Conservation (phyloP, 2,113 vertebrate species). For the Acanthochromis polyacanthus region DNA sequence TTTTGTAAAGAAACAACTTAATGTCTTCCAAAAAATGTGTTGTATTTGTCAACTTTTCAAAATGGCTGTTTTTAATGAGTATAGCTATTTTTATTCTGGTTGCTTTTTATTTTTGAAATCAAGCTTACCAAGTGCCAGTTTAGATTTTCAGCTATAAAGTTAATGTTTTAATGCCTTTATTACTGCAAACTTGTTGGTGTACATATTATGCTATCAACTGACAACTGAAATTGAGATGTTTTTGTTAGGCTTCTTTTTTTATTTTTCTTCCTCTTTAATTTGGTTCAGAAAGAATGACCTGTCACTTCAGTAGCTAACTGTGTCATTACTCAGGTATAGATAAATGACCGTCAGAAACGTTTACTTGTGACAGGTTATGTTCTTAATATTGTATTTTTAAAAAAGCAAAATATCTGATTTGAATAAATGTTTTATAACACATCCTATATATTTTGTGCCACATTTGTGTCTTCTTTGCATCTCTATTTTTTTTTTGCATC, state of each 20-base stretch:
- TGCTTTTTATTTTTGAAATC: slow-evolving; percentile 18
- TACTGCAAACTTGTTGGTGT: slow-evolving; percentile 50
- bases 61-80: slow-evolving; percentile 6
- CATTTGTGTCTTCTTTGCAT: neutral
- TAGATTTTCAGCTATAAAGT: slow-evolving; percentile 13
- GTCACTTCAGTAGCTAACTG: slow-evolving; percentile 23
- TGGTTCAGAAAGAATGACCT: slow-evolving; percentile 12
- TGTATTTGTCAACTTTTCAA: neutral
- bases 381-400: slow-evolving; percentile 28
- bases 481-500: neutral
- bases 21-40: slow-evolving; percentile 16
- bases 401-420: slow-evolving; percentile 35
- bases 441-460: neutral
- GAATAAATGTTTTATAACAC: slow-evolving; percentile 59
- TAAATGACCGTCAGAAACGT: slow-evolving; percentile 58
- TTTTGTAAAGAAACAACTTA: slow-evolving; percentile 11
- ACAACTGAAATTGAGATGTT: slow-evolving; percentile 17
- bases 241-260: neutral
- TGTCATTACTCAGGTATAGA: slow-evolving; percentile 71
- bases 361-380: slow-evolving; percentile 57
- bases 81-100: slow-evolving; percentile 14
- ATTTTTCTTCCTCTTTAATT: slow-evolving; percentile 1
- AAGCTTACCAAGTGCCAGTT: slow-evolving; percentile 32
- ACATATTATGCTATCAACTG: slow-evolving; percentile 24
- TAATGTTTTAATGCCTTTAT: slow-evolving; percentile 55